Evolutionary conservation across 2,113 vertebrate genomes (phyloP), one percentile per base, ranked within the genome.

Genomic region (Coturnix japonica): DNA sequence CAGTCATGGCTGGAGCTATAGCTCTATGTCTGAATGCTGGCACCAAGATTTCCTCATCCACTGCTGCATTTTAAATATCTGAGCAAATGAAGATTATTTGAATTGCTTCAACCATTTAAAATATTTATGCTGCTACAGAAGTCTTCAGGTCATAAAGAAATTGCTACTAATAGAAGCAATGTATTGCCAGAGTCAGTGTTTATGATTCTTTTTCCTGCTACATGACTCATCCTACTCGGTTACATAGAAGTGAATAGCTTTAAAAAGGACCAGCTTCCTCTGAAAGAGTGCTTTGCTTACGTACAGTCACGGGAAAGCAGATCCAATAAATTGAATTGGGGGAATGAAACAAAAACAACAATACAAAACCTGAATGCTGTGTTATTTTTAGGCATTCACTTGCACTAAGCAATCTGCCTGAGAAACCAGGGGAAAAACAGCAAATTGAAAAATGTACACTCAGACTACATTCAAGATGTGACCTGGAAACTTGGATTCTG

Each of bases 11-110:
- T 85, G 41, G 0, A 0, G 59, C 75, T 85, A 89, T 71, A 88
- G 93, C 80, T 91, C 57, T 85, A 64, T 77, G 31, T 53, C 61
- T 91, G 71, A 66, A 79, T 73, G 91, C 73, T 97, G 73, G 87
- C 87, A 94, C 71, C 53, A 82, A 88, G 35, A 57, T 47, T 80
- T 75, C 71, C 56, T 83, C 77, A 90, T 89, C 92, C 21, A 26
- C 70, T 96, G 79, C 64, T 96, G 76, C 85, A 95, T 94, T 96
- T 97, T 97, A 97, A 96, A 96, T 96, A 92, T 73, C 66, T 93
- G 85, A 89, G 79, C 89, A 97, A 96, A 94, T 44, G 81, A 85
- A 91, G 89, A 93, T 96, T 96, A 85, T 95, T 97, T 7, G 5
- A 89, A 93, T 97, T 96, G 77, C 89, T 97, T 93, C 87, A 93